Percentiles rank a stretch among this genome's conserved stretches.
Evolutionary conservation across 2,888 invertebrate genomes (phyloP).

Genomic region (Halictus ligatus): DNA sequence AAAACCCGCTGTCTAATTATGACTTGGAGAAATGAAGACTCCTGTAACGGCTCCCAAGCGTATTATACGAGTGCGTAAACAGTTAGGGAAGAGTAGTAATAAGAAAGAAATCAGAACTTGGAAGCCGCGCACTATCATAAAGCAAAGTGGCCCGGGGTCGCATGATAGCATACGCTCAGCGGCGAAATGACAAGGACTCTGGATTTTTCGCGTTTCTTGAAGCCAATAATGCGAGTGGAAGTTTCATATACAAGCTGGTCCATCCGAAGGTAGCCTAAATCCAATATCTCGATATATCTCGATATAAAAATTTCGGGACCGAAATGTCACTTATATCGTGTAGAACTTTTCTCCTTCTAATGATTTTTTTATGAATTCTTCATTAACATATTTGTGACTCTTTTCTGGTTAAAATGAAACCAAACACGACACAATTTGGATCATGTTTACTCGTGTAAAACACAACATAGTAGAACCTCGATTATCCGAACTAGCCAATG

Average conservation of each 20-base stretch:
- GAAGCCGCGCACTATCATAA: neutral
- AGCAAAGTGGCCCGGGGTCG: neutral
- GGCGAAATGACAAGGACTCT: neutral
- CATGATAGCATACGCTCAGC: neutral
- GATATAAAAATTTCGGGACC: neutral
- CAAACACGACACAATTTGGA: neutral
- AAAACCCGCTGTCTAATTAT: too few species aligned
- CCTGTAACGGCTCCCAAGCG: neutral
- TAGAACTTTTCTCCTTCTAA: too few species aligned
- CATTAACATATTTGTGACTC: too few species aligned
- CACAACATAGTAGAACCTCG: neutral
- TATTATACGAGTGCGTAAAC: neutral
- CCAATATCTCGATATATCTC: neutral
- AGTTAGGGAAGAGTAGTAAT: neutral
- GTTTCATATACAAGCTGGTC: neutral
- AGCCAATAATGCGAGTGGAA: neutral
- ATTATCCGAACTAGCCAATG: neutral
- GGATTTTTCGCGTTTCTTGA: neutral
- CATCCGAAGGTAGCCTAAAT: neutral
- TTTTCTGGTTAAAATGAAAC: too few species aligned
- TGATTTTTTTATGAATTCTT: too few species aligned
- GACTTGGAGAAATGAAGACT: neutral
- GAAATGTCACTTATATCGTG: too few species aligned
- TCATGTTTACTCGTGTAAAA: neutral
- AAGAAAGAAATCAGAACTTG: slow-evolving; percentile 4